Percentiles rank a stretch among this genome's conserved stretches.
These are phyloP conservation scores for Brachyrhaphis roseni DNA, from an alignment of 2,797 vertebrate genomes.

Conservation along the genomic window DNA sequence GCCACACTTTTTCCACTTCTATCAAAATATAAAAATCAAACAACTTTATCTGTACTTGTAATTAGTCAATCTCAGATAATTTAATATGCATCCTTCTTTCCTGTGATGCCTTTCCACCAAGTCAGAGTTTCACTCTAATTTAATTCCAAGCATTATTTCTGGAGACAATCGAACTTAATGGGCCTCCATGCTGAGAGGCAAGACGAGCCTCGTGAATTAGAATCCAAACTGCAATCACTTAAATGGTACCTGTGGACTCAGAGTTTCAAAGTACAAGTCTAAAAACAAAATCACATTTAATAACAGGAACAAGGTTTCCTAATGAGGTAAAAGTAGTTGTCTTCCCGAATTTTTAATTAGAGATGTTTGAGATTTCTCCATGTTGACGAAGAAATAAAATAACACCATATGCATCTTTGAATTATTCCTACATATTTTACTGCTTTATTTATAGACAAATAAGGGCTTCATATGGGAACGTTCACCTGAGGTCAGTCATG, in stretches of 20 bases:
- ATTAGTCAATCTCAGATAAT: conserved; percentile 9
- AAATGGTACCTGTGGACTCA: conserved; percentile 7
- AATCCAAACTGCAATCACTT: conserved; percentile 34
- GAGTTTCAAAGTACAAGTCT: background rate
- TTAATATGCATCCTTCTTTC: conserved; percentile 9
- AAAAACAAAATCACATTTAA: background rate
- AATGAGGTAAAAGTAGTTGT: background rate
- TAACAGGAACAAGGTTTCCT: too few species aligned
- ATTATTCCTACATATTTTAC: background rate
- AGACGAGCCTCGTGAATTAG: conserved; percentile 38
- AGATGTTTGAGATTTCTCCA: background rate
- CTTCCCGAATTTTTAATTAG: background rate
- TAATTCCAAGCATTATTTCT: conserved; percentile 46
- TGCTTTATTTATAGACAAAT: background rate
- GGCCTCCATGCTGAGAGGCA: conserved; percentile 37
- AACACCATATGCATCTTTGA: background rate
- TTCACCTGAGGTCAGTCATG: conserved; percentile 14
- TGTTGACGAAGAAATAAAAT: background rate
- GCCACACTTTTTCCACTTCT: background rate
- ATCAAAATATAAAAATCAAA: background rate
- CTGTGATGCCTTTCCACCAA: conserved; percentile 9
- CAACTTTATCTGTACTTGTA: background rate
- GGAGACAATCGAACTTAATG: conserved; percentile 34
- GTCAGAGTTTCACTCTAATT: conserved; percentile 38
- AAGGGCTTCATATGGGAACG: background rate